Conservation (phyloP, 2,888 invertebrate genomes). For the Microctonus aethiopoides region DNA sequence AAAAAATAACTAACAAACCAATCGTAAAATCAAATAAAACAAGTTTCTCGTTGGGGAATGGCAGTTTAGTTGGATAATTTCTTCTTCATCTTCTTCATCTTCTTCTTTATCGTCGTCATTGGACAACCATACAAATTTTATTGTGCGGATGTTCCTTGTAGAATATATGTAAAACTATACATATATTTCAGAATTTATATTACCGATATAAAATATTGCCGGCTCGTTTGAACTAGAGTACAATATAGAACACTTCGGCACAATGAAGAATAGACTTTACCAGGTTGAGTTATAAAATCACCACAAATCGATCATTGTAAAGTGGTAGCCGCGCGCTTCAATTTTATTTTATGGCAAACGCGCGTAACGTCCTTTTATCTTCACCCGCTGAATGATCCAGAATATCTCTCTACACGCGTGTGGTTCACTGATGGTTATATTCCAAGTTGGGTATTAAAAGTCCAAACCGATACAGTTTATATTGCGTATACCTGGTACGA, state of each 20-base stretch:
- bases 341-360: slow-evolving; percentile 58
- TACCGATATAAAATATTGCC: slow-evolving; percentile 57
- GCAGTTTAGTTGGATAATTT: slow-evolving; percentile 7
- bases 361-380: slow-evolving; percentile 43
- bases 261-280: slow-evolving; percentile 31
- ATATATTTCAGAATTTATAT: slow-evolving; percentile 53
- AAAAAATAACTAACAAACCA: neutral
- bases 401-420: slow-evolving; percentile 2
- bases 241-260: neutral
- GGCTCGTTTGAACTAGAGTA: slow-evolving; percentile 60
- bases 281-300: slow-evolving; percentile 62
- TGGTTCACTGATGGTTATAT: slow-evolving; percentile 22
- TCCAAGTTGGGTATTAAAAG: slow-evolving; percentile 11
- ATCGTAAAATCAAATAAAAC: slow-evolving; percentile 38
- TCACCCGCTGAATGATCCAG: slow-evolving; percentile 41
- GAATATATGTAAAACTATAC: slow-evolving; percentile 55
- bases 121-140: neutral
- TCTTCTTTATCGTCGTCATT: slow-evolving; percentile 1
- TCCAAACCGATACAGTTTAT: slow-evolving; percentile 6
- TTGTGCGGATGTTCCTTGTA: slow-evolving; percentile 13
- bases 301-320: slow-evolving; percentile 65
- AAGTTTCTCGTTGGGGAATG: slow-evolving; percentile 37
- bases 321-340: slow-evolving; percentile 51
- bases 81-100: slow-evolving; percentile 5
- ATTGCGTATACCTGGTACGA: neutral